These are phyloP conservation scores for Hemibagrus wyckioides DNA, from an alignment of 2,113 vertebrate genomes.

Conservation along the genomic window DNA sequence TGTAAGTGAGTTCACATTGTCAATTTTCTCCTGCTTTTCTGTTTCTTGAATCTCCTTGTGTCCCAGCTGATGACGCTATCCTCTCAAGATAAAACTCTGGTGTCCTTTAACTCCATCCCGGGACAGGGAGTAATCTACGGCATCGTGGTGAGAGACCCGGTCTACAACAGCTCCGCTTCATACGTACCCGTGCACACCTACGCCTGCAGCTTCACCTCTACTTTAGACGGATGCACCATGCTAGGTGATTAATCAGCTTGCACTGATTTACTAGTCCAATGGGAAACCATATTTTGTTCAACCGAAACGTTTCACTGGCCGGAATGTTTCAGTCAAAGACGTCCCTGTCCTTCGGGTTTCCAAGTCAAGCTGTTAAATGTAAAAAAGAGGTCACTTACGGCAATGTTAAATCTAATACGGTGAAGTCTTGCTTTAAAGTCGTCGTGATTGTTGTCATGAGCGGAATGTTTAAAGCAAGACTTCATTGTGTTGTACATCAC, in stretches of 20 bases:
- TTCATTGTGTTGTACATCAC: too few relatives aligned
- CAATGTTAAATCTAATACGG: neutral
- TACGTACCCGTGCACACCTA: constrained; percentile 91
- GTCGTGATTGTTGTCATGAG: neutral
- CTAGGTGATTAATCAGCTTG: constrained; percentile 72
- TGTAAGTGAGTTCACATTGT: neutral
- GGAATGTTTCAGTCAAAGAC: neutral
- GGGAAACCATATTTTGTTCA: neutral
- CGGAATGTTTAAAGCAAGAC: too few relatives aligned
- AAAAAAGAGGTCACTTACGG: neutral
- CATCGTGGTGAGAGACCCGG: constrained; percentile 85
- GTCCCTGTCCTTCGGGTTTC: neutral
- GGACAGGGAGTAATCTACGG: constrained; percentile 93
- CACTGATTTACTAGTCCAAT: neutral
- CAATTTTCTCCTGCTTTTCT: neutral
- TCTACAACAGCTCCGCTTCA: constrained; percentile 83
- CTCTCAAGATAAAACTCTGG: constrained; percentile 71
- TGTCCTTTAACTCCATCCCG: constrained; percentile 82
- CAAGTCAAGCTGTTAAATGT: neutral
- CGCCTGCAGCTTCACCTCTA: constrained; percentile 82
- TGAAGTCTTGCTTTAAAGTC: neutral
- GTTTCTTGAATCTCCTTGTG: neutral
- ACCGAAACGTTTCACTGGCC: neutral
- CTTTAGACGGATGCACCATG: constrained; percentile 76
- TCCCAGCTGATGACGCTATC: constrained; percentile 79